Conservation (phyloP, 2,113 vertebrate genomes). For the Sterna hirundo region DNA sequence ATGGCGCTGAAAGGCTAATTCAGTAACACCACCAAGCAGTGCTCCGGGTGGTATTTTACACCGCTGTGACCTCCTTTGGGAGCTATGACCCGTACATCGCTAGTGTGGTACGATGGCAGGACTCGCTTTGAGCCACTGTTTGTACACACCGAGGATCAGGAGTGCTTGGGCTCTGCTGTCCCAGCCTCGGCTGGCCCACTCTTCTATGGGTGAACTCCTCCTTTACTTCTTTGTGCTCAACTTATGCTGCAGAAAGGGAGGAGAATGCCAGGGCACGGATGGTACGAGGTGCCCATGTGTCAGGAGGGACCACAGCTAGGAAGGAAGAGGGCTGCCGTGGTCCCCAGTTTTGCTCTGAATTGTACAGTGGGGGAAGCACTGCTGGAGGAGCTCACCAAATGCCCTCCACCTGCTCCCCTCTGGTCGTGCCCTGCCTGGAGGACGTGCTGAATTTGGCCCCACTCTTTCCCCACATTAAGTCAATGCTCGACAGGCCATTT, state of each 20-base stretch:
- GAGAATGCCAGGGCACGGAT: not conserved
- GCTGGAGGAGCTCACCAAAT: not conserved
- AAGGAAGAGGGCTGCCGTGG: not conserved
- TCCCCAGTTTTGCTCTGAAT: not conserved
- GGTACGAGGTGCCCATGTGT: fast-evolving
- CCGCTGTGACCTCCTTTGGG: not conserved
- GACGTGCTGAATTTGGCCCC: not conserved
- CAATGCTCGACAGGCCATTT: fast-evolving
- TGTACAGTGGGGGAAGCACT: not conserved
- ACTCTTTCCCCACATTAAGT: not conserved
- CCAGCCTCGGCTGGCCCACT: not conserved
- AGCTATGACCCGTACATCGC: fast-evolving
- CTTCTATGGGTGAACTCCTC: not conserved
- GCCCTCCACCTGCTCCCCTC: not conserved
- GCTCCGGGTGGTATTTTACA: not conserved
- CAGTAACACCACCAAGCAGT: fast-evolving
- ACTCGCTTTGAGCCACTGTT: not conserved
- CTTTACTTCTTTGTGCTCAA: not conserved
- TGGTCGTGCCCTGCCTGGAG: fast-evolving
- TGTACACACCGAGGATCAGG: not conserved
- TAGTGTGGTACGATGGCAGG: fast-evolving
- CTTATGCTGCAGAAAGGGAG: not conserved
- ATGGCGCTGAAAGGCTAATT: not conserved
- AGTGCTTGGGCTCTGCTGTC: not conserved
- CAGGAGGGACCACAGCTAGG: not conserved